A percentile compares a stretch with the other conserved stretches of the same genome.
Conservation (phyloP, 2,797 vertebrate species). For the Crocidura indochinensis region DNA sequence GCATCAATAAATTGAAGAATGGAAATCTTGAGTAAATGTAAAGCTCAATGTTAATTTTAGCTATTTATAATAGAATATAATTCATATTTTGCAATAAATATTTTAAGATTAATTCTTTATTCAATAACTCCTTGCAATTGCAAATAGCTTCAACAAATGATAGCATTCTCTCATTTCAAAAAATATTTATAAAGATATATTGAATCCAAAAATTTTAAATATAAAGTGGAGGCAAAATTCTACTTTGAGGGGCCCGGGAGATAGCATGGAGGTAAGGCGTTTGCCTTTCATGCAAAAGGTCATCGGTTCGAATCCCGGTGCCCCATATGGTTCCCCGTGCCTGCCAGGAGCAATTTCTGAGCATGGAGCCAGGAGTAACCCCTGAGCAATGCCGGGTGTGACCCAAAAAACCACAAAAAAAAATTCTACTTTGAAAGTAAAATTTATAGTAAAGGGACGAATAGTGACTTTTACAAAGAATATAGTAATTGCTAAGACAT, state of each 20-base stretch:
- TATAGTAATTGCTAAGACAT: not conserved
- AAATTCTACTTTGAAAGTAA: not conserved
- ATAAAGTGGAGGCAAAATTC: slow-evolving; percentile 13
- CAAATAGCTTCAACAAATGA: not conserved
- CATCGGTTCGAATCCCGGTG: too few relatives aligned
- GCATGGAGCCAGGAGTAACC: too few relatives aligned
- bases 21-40: not conserved
- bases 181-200: slow-evolving; percentile 35
- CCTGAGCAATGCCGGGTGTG: too few relatives aligned
- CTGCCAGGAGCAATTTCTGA: too few relatives aligned
- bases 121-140: too few relatives aligned
- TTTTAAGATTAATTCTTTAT: not conserved
- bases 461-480: not conserved
- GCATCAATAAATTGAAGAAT: not conserved
- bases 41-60: slow-evolving; percentile 33
- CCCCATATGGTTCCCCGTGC: too few relatives aligned
- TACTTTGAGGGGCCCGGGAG: too few relatives aligned
- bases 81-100: not conserved
- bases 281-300: too few relatives aligned
- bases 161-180: not conserved
- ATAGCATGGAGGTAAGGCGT: too few relatives aligned
- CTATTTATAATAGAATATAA: slow-evolving; percentile 12
- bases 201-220: not conserved
- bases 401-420: not conserved
- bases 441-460: not conserved